These are phyloP conservation scores for Dermatemys mawii DNA, from an alignment of 2,113 vertebrate genomes.

Conservation along the genomic window DNA sequence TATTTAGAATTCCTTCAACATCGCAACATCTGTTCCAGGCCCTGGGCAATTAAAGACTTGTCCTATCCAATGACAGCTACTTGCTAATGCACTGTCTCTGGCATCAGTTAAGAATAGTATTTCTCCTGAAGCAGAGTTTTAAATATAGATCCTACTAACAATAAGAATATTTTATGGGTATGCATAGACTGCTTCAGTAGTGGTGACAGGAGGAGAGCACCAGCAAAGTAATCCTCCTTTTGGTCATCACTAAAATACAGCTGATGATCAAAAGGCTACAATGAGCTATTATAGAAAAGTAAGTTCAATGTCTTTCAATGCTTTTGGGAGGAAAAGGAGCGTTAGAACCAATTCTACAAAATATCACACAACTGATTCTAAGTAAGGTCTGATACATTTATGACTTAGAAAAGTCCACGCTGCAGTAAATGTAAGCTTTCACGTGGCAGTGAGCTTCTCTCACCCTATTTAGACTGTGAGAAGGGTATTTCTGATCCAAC, in stretches of 20 bases:
- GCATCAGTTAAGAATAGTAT: neutral
- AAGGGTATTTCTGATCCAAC: neutral
- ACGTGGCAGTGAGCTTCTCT: neutral
- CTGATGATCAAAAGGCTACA: neutral
- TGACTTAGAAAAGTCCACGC: neutral
- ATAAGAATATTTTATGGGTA: neutral
- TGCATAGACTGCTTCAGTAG: neutral
- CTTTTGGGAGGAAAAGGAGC: neutral
- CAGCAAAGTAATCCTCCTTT: neutral
- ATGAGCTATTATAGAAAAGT: neutral
- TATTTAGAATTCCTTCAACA: neutral
- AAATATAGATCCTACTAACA: neutral
- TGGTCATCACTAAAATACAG: neutral
- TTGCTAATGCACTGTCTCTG: neutral
- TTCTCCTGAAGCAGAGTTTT: neutral
- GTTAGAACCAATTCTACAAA: neutral
- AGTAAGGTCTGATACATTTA: neutral
- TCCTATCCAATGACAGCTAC: neutral
- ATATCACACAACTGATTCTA: fast-evolving
- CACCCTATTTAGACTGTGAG: neutral
- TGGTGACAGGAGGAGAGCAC: neutral
- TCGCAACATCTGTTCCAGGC: neutral
- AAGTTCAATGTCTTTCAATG: neutral
- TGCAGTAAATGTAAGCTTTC: neutral
- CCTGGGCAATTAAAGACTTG: neutral